Conservation (phyloP, 2,797 vertebrate species). For the Scolopax bukidnonensis region DNA sequence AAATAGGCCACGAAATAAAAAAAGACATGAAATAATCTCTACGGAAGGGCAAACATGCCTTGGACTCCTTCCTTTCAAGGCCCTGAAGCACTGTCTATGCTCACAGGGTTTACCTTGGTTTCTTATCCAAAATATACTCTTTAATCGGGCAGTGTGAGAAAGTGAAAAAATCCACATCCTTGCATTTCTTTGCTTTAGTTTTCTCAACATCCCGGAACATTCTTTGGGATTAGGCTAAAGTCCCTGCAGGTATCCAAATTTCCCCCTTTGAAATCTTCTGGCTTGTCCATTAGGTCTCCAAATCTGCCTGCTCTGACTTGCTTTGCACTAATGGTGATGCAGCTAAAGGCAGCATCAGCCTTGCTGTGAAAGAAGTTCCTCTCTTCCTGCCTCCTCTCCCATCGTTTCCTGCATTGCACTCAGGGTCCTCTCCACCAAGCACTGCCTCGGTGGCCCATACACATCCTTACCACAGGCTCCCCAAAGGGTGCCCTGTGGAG, state of each 20-base stretch:
- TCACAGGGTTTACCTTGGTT: background rate
- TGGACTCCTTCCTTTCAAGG: background rate
- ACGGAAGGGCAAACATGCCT: background rate
- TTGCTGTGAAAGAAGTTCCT: background rate
- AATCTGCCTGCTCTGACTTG: background rate
- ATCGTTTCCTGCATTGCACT: accelerated
- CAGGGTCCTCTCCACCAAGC: background rate
- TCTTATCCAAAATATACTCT: background rate
- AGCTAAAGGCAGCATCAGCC: background rate
- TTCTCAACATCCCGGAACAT: background rate
- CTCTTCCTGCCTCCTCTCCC: background rate
- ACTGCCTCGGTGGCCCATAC: accelerated
- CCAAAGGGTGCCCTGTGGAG: background rate
- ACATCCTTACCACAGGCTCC: background rate
- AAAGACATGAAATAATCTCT: background rate
- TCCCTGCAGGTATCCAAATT: background rate
- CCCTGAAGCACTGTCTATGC: background rate
- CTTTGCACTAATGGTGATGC: background rate
- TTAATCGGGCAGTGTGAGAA: background rate
- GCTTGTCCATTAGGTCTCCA: background rate
- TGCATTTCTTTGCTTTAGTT: background rate
- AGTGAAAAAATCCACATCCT: accelerated
- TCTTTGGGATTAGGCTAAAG: background rate
- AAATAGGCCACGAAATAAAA: background rate
- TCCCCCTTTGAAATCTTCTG: background rate